These are phyloP conservation scores for Nemurella pictetii DNA, from an alignment of 2,888 invertebrate species.

Conservation along the genomic window DNA sequence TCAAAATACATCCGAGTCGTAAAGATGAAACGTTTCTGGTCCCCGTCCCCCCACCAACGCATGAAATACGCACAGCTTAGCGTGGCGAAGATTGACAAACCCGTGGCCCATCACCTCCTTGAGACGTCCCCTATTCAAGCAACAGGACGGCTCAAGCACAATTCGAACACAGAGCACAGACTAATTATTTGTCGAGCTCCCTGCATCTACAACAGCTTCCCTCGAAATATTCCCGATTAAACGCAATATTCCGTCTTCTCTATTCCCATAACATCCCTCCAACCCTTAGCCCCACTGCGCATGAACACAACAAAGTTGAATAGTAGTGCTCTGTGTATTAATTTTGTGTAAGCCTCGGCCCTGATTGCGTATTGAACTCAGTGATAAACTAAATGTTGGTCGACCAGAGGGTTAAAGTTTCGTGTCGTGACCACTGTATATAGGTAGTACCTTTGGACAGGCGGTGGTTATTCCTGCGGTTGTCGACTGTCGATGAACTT, in stretches of 20 bases:
- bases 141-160: not conserved
- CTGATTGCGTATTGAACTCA: not conserved
- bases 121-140: not conserved
- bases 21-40: not conserved
- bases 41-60: not conserved
- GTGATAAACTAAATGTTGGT: not conserved
- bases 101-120: not conserved
- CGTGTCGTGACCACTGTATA: too few relatives aligned
- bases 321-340: not conserved
- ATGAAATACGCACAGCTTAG: not conserved
- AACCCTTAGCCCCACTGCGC: not conserved
- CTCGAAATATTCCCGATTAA: not conserved
- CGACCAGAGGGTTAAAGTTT: not conserved
- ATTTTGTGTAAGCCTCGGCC: not conserved
- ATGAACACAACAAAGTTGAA: not conserved
- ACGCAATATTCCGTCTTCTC: not conserved
- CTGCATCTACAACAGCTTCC: too few relatives aligned
- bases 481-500: too few relatives aligned
- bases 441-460: too few relatives aligned
- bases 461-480: too few relatives aligned
- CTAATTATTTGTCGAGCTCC: not conserved
- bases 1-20: not conserved
- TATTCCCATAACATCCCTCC: not conserved
- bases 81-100: not conserved
- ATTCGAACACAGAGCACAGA: not conserved